Conservation (phyloP, 2,888 invertebrate species). For the Iphiclides podalirius region DNA sequence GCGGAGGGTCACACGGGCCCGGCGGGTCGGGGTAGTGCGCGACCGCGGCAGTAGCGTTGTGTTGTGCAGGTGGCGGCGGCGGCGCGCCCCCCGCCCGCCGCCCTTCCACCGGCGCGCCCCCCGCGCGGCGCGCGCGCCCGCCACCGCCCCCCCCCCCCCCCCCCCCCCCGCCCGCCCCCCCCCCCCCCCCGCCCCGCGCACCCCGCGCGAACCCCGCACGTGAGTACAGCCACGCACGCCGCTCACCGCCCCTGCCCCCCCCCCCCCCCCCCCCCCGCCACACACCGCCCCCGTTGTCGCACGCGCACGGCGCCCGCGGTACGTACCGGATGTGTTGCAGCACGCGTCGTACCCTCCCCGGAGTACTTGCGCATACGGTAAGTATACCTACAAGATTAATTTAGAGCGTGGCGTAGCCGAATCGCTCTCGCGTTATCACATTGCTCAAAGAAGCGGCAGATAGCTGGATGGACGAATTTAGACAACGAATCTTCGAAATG, state of each 20-base stretch:
- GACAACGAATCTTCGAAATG: too few relatives aligned
- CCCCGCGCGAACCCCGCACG: slow-evolving; percentile 43
- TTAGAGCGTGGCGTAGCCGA: too few relatives aligned
- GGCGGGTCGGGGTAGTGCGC: slow-evolving; percentile 25
- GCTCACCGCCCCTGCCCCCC: not conserved
- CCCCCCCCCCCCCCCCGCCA: too few relatives aligned
- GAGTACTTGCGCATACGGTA: too few relatives aligned
- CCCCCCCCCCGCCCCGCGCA: slow-evolving; percentile 66
- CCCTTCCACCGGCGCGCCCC: slow-evolving; percentile 80
- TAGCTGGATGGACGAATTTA: too few relatives aligned
- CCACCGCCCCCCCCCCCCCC: slow-evolving; percentile 70
- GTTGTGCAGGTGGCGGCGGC: slow-evolving; percentile 71
- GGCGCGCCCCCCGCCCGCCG: slow-evolving; percentile 76
- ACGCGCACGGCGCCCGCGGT: too few relatives aligned
- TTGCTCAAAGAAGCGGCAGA: too few relatives aligned
- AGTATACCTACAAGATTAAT: too few relatives aligned
- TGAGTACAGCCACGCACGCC: slow-evolving; percentile 7
- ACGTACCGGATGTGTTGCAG: too few relatives aligned
- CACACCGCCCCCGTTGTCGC: too few relatives aligned
- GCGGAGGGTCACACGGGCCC: slow-evolving; percentile 26
- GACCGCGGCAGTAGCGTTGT: slow-evolving; percentile 34
- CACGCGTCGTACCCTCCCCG: too few relatives aligned
- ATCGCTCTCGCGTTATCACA: too few relatives aligned
- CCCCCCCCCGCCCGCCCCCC: slow-evolving; percentile 60
- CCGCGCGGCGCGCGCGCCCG: slow-evolving; percentile 72